Base-by-base conservation (phyloP, 2,888 invertebrate genomes). In the Gastrophysa polygoni region DNA sequence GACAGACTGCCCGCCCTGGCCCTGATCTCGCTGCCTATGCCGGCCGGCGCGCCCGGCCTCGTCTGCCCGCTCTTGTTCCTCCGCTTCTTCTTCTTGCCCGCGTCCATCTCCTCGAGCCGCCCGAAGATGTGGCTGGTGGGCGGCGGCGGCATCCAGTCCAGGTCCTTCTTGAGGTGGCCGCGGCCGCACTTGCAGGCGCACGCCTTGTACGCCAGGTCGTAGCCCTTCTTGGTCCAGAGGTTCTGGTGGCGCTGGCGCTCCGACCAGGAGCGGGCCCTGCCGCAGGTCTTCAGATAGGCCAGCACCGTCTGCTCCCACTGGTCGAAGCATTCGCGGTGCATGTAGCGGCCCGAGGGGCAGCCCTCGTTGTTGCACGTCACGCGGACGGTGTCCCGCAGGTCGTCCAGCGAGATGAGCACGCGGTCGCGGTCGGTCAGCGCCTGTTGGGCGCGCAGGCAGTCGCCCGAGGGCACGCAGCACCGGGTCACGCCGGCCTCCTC, bases 201-300 rank as follows among this genome's bases (percentile, higher is more conserved):
- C 6, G 95, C 95, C 77, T 96, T 96, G 83, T 92, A 96, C 6
- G 96, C 96, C 80, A 97, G 82, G 82, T 98, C 97, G 84, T 97
- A 97, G 57, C 97, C 97, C 82, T 96, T 96, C 83, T 97, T 97
- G 59, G 96, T 96, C 98, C 98, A 98, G 62, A 98, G 83, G 82
- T 97, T 97, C 83, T 97, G 96, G 74, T 91, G 89, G 24, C 96
- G 87, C 81, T 97, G 97, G 61, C 95, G 87, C 80, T 97, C 96
- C 34, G 95, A 95, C 97, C 97, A 97, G 70, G 93, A 93, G 18
- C 96, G 86, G 2, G 96, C 96, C 32, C 96, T 85, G 52, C 96
- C 95, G 83, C 94, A 94, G 32, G 93, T 91, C 81, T 95, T 93
- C 64, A 98, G 85, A 78, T 93, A 95, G 56, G 91, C 90, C 71